phyloP scores from a whole-genome alignment of 2,113 vertebrate genomes.

The Trematocara stigmaticum region DNA sequence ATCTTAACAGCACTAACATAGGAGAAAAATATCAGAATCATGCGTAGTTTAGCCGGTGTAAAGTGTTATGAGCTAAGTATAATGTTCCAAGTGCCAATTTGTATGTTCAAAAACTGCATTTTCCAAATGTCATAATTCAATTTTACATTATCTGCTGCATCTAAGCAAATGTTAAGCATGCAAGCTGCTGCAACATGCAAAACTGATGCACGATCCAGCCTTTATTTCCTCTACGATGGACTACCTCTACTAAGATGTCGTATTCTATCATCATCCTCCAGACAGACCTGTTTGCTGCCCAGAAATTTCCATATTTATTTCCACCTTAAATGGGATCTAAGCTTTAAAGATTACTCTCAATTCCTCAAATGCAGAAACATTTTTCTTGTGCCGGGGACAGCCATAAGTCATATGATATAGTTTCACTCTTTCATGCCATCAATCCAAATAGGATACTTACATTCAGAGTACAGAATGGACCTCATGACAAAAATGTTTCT shows the following conservation, averaged over 20 bases:
- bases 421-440: neutral
- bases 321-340: neutral
- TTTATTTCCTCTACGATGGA: neutral
- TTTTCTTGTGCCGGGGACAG: neutral
- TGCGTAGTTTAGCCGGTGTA: neutral
- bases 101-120: neutral
- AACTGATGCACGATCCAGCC: neutral
- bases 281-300: neutral
- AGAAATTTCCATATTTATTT: neutral
- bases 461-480: neutral
- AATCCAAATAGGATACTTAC: neutral
- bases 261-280: neutral
- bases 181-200: neutral
- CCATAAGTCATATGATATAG: neutral
- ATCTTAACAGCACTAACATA: neutral
- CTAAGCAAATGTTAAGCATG: neutral
- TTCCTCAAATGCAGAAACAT: neutral
- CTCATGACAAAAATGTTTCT: neutral
- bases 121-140: neutral
- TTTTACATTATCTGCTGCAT: neutral
- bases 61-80: neutral
- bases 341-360: neutral
- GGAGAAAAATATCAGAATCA: neutral
- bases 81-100: neutral
- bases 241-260: neutral